phyloP scores from a whole-genome alignment of 1,140 invertebrate genomes.

The Bradysia coprophila region DNA sequence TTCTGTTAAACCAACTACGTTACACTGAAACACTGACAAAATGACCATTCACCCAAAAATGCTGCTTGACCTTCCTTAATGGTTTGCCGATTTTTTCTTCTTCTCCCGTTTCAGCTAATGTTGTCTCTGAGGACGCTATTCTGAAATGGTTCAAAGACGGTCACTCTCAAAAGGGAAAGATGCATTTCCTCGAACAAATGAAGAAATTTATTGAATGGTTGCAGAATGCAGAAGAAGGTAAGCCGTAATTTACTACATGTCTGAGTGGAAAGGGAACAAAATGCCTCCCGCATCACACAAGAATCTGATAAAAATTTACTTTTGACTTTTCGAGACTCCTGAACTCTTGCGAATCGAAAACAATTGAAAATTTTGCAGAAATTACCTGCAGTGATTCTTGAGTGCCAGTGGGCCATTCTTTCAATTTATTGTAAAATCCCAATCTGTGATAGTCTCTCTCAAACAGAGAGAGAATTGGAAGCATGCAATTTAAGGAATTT shows the following conservation, averaged over 20 bases:
- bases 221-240: conserved; percentile 85
- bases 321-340: background rate
- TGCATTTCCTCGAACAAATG: conserved; percentile 94
- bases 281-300: background rate
- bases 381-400: too few species aligned
- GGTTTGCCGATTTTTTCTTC: too few species aligned
- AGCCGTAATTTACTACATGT: conserved; percentile 4
- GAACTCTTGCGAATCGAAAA: too few species aligned
- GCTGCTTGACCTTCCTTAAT: too few species aligned
- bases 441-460: too few species aligned
- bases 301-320: background rate
- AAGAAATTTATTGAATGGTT: conserved; percentile 95
- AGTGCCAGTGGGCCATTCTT: too few species aligned
- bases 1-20: background rate
- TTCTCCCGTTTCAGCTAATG: conserved; percentile 56
- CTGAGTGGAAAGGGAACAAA: background rate
- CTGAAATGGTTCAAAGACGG: conserved; percentile 86
- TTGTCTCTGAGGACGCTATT: conserved; percentile 80
- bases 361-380: too few species aligned
- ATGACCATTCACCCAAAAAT: too few species aligned
- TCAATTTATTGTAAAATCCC: too few species aligned
- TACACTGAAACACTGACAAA: background rate
- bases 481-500: too few species aligned
- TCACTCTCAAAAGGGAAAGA: conserved; percentile 85
- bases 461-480: too few species aligned